Conservation (phyloP, 2,113 vertebrate species). For the Chinchilla lanigera region DNA sequence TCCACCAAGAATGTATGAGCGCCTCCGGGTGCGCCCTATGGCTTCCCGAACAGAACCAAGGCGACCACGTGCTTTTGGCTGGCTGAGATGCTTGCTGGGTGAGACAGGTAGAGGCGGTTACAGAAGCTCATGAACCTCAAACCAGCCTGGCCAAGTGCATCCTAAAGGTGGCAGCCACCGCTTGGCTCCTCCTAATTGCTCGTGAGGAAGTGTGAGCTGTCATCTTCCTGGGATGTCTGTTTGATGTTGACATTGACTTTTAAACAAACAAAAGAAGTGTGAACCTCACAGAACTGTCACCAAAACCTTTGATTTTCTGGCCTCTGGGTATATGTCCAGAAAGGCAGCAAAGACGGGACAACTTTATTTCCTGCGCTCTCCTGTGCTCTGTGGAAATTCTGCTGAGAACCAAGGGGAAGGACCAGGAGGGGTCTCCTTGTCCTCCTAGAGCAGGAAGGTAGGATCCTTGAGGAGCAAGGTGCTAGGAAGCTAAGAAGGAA, state of each 20-base stretch:
- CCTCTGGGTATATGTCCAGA: neutral
- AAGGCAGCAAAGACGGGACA: neutral
- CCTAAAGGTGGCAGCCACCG: neutral
- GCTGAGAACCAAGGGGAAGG: neutral
- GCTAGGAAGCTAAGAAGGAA: neutral
- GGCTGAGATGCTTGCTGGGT: neutral
- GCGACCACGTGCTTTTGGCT: neutral
- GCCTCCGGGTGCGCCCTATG: neutral
- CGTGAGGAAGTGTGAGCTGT: neutral
- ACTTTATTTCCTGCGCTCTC: neutral
- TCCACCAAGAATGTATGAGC: accelerated
- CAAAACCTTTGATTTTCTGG: neutral
- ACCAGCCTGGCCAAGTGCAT: neutral
- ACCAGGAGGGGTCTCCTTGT: neutral
- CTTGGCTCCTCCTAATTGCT: neutral
- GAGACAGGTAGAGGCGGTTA: neutral
- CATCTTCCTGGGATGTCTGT: neutral
- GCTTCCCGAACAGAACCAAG: neutral
- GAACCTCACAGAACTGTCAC: neutral
- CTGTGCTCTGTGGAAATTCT: neutral
- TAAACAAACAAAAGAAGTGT: neutral
- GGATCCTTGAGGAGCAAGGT: neutral
- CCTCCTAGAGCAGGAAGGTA: neutral
- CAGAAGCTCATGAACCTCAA: neutral
- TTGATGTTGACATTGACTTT: neutral